Evolutionary conservation across 2,113 vertebrate genomes (phyloP).

Genomic region (Embiotoca jacksoni): DNA sequence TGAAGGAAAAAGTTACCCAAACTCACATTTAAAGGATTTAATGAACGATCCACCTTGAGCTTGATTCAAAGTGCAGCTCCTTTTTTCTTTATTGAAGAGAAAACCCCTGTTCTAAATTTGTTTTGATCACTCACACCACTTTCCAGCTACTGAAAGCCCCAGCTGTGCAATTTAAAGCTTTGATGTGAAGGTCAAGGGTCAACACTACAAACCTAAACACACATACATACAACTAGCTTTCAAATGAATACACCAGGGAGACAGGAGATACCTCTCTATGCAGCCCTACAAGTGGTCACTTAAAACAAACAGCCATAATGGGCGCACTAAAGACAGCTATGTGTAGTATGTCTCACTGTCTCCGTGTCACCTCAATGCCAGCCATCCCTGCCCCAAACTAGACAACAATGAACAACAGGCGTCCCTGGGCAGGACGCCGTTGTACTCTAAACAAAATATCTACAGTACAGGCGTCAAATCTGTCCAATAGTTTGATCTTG

Average conservation of each 20-base stretch:
- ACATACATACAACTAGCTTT: slow-evolving; percentile 19
- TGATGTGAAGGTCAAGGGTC: slow-evolving; percentile 52
- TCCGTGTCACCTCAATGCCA: slow-evolving; percentile 69
- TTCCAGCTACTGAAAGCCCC: not conserved
- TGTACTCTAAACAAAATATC: no score
- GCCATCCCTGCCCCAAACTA: slow-evolving; percentile 33
- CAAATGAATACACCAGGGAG: not conserved
- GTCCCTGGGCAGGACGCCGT: not conserved
- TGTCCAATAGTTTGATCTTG: not conserved
- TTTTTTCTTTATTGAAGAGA: not conserved
- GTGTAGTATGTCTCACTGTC: slow-evolving; percentile 75
- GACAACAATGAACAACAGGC: slow-evolving; percentile 35
- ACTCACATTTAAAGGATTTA: slow-evolving; percentile 15
- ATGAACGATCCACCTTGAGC: not conserved
- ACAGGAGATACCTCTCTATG: not conserved
- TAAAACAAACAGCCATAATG: slow-evolving; percentile 58
- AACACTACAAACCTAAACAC: slow-evolving; percentile 26
- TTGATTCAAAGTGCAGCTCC: not conserved
- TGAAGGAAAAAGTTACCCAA: slow-evolving; percentile 1
- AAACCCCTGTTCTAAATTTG: not conserved
- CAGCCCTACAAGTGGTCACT: not conserved
- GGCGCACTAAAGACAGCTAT: slow-evolving; percentile 53
- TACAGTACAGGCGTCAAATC: no score
- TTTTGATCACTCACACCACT: not conserved
- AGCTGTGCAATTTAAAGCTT: slow-evolving; percentile 42